Evolutionary conservation across 2,113 vertebrate species (phyloP), one percentile per base, ranked within the genome.

Genomic region (Gila orcuttii): DNA sequence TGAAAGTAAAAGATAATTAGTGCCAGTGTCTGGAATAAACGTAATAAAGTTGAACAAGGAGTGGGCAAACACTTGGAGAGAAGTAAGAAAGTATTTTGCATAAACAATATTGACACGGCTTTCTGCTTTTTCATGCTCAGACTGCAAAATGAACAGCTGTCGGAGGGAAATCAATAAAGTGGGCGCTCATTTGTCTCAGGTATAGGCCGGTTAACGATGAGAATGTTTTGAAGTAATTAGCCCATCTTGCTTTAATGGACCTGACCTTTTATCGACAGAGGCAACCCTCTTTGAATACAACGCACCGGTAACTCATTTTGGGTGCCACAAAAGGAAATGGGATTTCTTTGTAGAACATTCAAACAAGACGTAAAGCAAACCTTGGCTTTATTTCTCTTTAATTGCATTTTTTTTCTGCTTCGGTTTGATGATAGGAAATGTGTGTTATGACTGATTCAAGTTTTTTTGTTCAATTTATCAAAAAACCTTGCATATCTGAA

Each of bases 191-290:
- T 89, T 87, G 87, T 82, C 57, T 86, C 52, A 86, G 90, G 87
- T 79, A 57, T 57, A 86, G 76, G 55, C 50, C 77, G 25, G 88
- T 88, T 90, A 91, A 91, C 88, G 80, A 87, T 81, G 52, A 57
- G 71, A 86, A 79, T 84, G 87, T 87, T 89, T 89, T 84, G 87
- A 83, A 88, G 87, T 88, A 89, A 92, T 90, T 90, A 86, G 79
- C 55, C 84, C 82, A 75, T 85, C 87, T 91, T 82, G 77, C 86
- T 82, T 90, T 88, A 86, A 85, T 84, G 71, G 87, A 68, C n/a
- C 84, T 33, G 84, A 66, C 73, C 68, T 84, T 86, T 83, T 83
- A 82, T 84, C 47, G 76, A 85, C 68, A 60, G 15, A 88, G 69
- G 60, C 59, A 60, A 45, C 28, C 4, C 42, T 84, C 83, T 87